Conservation (phyloP, 2,113 vertebrate species). For the Anarrhichthys ocellatus region DNA sequence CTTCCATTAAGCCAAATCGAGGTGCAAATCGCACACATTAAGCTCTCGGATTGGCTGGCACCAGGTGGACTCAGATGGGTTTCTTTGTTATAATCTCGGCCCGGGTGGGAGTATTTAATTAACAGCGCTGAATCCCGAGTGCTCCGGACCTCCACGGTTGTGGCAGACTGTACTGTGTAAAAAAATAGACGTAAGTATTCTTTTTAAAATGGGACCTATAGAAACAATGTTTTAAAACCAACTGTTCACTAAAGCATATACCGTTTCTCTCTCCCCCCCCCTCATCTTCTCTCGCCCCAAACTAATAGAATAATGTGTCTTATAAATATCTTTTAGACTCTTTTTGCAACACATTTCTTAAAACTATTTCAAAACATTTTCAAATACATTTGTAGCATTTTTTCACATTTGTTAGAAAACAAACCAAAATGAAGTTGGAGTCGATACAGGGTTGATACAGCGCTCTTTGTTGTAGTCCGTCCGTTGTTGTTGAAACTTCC, state of each 20-base stretch:
- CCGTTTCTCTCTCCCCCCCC: background rate
- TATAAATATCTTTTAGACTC: constrained; percentile 82
- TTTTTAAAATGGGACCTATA: constrained; percentile 80
- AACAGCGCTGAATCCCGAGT: constrained; percentile 65
- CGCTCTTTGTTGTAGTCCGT: constrained; percentile 76
- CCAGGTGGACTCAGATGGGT: constrained; percentile 33
- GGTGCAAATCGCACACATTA: constrained; percentile 19
- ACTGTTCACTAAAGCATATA: constrained; percentile 74
- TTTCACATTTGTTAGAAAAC: constrained; percentile 74
- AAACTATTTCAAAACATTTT: constrained; percentile 84
- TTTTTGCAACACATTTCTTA: constrained; percentile 80
- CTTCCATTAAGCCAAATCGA: constrained; percentile 22
- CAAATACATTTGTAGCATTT: constrained; percentile 80
- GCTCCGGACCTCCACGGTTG: constrained; percentile 57
- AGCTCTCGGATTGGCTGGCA: constrained; percentile 20
- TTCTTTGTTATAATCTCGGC: constrained; percentile 47
- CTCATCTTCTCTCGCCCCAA: constrained; percentile 35
- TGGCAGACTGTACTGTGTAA: constrained; percentile 74
- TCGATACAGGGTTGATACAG: constrained; percentile 80
- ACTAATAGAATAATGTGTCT: constrained; percentile 73
- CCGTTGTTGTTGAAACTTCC: constrained; percentile 76
- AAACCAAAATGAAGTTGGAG: constrained; percentile 57
- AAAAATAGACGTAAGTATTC: constrained; percentile 85
- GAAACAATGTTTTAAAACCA: constrained; percentile 75
- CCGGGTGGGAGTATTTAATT: constrained; percentile 52